Evolutionary conservation across 2,113 vertebrate species (phyloP), one percentile per base, ranked within the genome.

Genomic region (Anser cygnoides): DNA sequence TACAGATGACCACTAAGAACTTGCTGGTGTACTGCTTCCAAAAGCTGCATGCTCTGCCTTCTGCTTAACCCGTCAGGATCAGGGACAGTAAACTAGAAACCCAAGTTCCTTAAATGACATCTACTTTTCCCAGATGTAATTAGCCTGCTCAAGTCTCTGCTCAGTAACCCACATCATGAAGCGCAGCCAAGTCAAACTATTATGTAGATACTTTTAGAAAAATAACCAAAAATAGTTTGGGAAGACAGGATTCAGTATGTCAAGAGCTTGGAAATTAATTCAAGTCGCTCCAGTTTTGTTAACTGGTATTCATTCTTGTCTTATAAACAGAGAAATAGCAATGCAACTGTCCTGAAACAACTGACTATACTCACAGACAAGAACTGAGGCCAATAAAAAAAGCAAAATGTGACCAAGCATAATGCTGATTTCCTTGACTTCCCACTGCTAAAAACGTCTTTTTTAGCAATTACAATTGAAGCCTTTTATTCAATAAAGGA

Each of bases 331-430:
- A 74, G 29, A 28, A 63, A 61, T 1, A 65, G 57, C 68, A 41
- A 37, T 4, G 18, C 19, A 70, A 14, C 44, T 33, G 52, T 20
- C 59, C 89, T 43, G 14, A 37, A 86, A 52, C 13, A 72, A 81
- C 9, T 2, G 2, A 11, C 22, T 57, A 35, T 0, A 0, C n/a
- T 43, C 4, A 46, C 8, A 41, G 19, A 35, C 31, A 66, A 29
- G 66, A 73, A 18, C 28, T 4, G 28, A 92, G 39, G 52, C 76
- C 17, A 68, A 26, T 59, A 37, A 21, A 43, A 52, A 33, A 35
- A 15, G 52, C 6, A 13, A 65, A 66, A n/a, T 2, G 25, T 57
- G 75, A 89, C 29, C 62, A 57, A 86, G 39, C 0, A 0, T 10
- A 37, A 67, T 1, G 6, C 1, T 2, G 11, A 43, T 52, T 70